Evolutionary conservation across 2,888 invertebrate genomes (phyloP).

Genomic region (Norana najaformis): DNA sequence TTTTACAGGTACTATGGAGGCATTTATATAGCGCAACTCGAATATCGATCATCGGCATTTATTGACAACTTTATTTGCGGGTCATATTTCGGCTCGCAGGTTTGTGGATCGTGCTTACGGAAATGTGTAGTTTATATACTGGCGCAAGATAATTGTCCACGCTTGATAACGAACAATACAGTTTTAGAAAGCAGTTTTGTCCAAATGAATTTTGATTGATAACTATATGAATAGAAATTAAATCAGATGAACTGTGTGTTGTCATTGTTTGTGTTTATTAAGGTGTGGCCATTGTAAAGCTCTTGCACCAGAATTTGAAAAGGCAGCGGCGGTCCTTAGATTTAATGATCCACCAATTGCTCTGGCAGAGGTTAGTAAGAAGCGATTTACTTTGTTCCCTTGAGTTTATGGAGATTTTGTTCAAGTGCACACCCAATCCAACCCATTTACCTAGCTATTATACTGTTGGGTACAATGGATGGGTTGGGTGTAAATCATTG

Average conservation of each 20-base stretch:
- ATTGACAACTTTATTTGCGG: too few relatives aligned
- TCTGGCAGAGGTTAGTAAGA: constrained; percentile 81
- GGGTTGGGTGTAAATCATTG: not conserved
- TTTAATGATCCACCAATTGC: constrained; percentile 85
- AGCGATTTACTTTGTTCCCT: not conserved
- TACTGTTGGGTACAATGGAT: not conserved
- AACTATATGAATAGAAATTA: too few relatives aligned
- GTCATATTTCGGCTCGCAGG: too few relatives aligned
- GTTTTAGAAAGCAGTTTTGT: not conserved
- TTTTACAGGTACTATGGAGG: not conserved
- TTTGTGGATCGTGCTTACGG: too few relatives aligned
- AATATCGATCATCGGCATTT: too few relatives aligned
- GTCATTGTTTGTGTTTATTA: constrained; percentile 18
- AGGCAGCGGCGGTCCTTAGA: constrained; percentile 83
- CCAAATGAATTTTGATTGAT: too few relatives aligned
- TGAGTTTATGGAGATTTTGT: not conserved
- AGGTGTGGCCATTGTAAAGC: constrained; percentile 99
- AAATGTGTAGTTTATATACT: too few relatives aligned
- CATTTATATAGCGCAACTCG: not conserved
- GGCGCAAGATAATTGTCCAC: too few relatives aligned
- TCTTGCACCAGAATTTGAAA: constrained; percentile 93
- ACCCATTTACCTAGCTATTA: not conserved
- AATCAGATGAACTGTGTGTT: not conserved
- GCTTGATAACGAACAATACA: too few relatives aligned
- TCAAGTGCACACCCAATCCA: not conserved